Percentiles rank a stretch among this genome's conserved stretches.
These are phyloP conservation scores for Plebejus argus DNA, from an alignment of 2,888 invertebrate species.

Conservation along the genomic window DNA sequence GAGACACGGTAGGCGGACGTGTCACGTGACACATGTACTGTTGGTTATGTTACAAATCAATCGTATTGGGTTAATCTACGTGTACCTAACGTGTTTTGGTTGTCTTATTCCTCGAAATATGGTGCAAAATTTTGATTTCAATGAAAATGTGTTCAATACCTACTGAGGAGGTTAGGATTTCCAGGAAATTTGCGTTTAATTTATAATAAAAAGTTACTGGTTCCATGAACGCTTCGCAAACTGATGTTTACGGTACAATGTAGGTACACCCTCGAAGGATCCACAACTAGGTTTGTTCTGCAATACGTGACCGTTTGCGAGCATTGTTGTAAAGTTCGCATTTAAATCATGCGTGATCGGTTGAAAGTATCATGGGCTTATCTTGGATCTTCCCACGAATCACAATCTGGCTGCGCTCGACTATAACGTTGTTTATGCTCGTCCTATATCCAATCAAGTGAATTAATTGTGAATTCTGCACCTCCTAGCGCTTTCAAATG, in stretches of 20 bases:
- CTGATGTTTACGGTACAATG: background rate
- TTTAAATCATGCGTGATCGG: slow-evolving; percentile 74
- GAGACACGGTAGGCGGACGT: slow-evolving; percentile 43
- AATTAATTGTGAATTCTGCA: background rate
- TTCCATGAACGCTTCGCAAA: background rate
- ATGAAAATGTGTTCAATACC: background rate
- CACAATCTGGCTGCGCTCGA: slow-evolving; percentile 52
- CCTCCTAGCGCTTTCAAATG: background rate
- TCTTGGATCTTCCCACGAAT: slow-evolving; percentile 69
- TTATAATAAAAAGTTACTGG: background rate
- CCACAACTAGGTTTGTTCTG: slow-evolving; percentile 43
- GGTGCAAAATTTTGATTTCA: background rate
- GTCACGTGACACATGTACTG: slow-evolving; percentile 44
- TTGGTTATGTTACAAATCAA: slow-evolving; percentile 39
- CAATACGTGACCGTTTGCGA: slow-evolving; percentile 51
- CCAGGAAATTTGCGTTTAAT: background rate
- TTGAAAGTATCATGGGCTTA: slow-evolving; percentile 70
- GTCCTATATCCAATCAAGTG: slow-evolving; percentile 10
- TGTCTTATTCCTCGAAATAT: background rate
- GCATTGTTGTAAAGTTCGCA: slow-evolving; percentile 67
- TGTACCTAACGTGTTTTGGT: background rate
- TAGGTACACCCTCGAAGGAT: slow-evolving; percentile 24
- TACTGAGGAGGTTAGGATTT: background rate
- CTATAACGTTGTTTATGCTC: slow-evolving; percentile 32
- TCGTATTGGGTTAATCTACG: slow-evolving; percentile 35